phyloP scores from a whole-genome alignment of 2,113 vertebrate genomes.

The Vidua chalybeata region DNA sequence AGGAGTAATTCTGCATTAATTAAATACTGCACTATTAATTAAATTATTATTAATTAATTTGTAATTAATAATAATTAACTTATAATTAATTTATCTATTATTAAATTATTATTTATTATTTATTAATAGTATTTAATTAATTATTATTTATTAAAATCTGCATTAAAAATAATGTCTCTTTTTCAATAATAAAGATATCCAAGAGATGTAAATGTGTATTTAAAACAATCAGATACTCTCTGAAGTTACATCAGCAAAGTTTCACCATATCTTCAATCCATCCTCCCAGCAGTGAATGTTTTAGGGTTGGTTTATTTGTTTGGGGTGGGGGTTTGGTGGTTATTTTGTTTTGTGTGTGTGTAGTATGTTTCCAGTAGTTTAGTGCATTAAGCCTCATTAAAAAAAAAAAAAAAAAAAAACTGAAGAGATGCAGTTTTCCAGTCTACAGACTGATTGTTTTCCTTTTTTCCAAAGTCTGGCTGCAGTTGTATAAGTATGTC shows the following conservation, averaged over 20 bases:
- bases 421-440: neutral
- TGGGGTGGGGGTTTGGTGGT: neutral
- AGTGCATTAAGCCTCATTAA: neutral
- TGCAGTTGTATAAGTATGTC: neutral
- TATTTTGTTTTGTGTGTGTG: neutral
- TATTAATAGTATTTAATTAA: no score
- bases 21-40: no score
- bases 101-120: no score
- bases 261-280: neutral
- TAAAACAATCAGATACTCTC: neutral
- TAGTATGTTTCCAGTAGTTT: neutral
- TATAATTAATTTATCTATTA: no score
- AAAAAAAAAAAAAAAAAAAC: neutral
- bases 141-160: neutral
- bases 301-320: neutral
- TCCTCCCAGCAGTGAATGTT: neutral
- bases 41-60: no score
- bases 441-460: neutral
- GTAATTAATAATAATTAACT: no score
- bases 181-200: neutral
- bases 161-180: neutral
- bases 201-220: neutral
- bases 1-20: neutral
- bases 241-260: neutral
- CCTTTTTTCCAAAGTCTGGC: neutral